phyloP scores from a whole-genome alignment of 2,888 invertebrate genomes.

The Entomobrya proxima region DNA sequence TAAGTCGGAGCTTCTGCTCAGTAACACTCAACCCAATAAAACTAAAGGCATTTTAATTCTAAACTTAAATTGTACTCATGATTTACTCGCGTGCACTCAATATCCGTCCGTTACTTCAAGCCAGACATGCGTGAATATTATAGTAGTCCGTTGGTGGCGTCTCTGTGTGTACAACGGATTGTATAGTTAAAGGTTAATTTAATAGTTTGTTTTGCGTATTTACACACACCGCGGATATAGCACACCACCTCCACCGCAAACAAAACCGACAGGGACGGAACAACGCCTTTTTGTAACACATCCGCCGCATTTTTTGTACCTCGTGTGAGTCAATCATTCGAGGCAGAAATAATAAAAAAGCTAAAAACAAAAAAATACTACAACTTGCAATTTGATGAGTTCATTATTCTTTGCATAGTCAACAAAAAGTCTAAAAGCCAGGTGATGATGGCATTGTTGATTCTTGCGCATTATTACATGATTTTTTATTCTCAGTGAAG shows the following conservation, averaged over 20 bases:
- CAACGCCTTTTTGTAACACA: conserved; percentile 31
- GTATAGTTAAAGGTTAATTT: background rate
- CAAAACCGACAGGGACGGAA: conserved; percentile 29
- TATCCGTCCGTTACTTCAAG: background rate
- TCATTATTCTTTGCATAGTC: conserved; percentile 9
- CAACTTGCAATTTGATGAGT: conserved; percentile 10
- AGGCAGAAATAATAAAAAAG: background rate
- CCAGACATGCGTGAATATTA: background rate
- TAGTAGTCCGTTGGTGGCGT: background rate
- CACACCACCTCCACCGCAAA: conserved; percentile 1
- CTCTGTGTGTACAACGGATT: too few relatives aligned
- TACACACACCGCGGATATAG: background rate
- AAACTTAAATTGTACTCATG: too few relatives aligned
- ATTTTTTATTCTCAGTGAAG: background rate
- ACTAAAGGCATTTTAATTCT: too few relatives aligned
- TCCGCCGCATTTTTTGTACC: background rate
- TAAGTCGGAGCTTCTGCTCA: too few relatives aligned
- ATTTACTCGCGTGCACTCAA: background rate
- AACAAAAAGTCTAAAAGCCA: background rate
- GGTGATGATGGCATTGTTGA: background rate
- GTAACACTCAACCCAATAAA: too few relatives aligned
- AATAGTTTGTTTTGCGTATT: background rate
- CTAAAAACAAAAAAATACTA: background rate
- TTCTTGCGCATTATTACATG: background rate
- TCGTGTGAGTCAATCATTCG: background rate